Base-by-base conservation (phyloP, 2,113 vertebrate genomes). In the Prunella himalayana region DNA sequence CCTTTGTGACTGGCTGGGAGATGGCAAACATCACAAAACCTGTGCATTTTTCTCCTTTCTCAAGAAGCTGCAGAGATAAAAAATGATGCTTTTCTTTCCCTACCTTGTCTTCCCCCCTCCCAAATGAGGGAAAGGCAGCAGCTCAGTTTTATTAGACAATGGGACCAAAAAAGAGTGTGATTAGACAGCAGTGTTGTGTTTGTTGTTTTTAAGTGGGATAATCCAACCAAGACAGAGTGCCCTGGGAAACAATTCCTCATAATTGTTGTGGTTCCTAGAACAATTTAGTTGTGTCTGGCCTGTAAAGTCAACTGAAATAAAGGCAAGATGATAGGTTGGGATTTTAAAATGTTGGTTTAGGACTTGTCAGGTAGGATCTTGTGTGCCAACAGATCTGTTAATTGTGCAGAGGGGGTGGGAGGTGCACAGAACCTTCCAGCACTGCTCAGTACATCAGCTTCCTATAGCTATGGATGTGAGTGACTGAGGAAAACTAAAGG, bases 61-160 rank as follows among this genome's bases (percentile, higher is more conserved):
- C 28, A 33, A 41, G 49, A 85, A 79, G 31, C 23, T 82, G 20
- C 41, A 68, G 41, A 68, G 59, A 73, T 18, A 5, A 77, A 75
- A 96, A 86, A 27, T 13, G 4, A 30, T 86, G 28, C 15, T 86
- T 94, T 80, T 77, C 41, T 85, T 91, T 30, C 33, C 63, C 59
- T 69, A 56, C 54, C 28, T 68, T 92, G 17, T 76, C 37, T 85
- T 76, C 16, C 25, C 4, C 25, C 12, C 37, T 94, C 50, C n/a
- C 30, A 78, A 81, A 73, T 51, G 68, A 88, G 33, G 24, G 64
- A 83, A 73, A 83, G 60, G 27, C 68, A 88, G 45, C 59, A 77
- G 54, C 39, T 83, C 91, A 15, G 44, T 75, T 93, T 84, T 88
- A 63, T 86, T 92, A 86, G 56, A 54, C 86, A 94, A 23, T 35